Percentiles rank a stretch among this genome's conserved stretches.
These are phyloP conservation scores for Zingel zingel DNA, from an alignment of 2,113 vertebrate species.

Conservation along the genomic window DNA sequence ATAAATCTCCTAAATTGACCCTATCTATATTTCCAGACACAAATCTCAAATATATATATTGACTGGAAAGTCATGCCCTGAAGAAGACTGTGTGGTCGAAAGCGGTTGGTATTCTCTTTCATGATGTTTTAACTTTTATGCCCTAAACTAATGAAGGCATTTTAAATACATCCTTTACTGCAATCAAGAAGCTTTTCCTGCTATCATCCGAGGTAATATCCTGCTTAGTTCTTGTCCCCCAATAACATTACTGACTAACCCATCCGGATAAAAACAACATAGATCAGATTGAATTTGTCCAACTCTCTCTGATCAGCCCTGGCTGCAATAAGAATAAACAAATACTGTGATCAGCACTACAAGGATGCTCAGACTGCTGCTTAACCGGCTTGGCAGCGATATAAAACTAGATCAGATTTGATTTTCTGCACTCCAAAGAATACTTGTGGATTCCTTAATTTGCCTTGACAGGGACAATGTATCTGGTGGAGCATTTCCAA, in stretches of 20 bases:
- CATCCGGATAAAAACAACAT: constrained; percentile 32
- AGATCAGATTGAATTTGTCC: constrained; percentile 37
- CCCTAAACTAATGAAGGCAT: no score
- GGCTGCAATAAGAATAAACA: constrained; percentile 42
- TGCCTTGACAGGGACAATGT: constrained; percentile 45
- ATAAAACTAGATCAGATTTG: constrained; percentile 48
- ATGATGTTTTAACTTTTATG: no score
- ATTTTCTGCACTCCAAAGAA: constrained; percentile 47
- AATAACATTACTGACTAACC: constrained; percentile 25
- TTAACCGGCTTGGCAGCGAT: constrained; percentile 33
- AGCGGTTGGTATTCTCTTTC: no score
- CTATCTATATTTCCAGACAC: neutral
- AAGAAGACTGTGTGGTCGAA: no score
- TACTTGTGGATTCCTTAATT: constrained; percentile 33
- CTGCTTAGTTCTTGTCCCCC: neutral
- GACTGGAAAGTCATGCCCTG: no score
- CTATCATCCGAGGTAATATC: constrained; percentile 3
- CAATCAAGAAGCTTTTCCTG: neutral
- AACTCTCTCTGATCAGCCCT: constrained; percentile 44
- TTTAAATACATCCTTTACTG: no score
- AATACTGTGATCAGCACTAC: constrained; percentile 19
- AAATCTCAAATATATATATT: no score
- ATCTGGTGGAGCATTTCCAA: constrained; percentile 45
- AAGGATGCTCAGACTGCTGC: constrained; percentile 34
- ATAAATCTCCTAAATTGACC: neutral